Percentiles rank a stretch among this genome's conserved stretches.
These are phyloP conservation scores for Neotoma lepida DNA, from an alignment of 2,113 vertebrate genomes.

Conservation along the genomic window DNA sequence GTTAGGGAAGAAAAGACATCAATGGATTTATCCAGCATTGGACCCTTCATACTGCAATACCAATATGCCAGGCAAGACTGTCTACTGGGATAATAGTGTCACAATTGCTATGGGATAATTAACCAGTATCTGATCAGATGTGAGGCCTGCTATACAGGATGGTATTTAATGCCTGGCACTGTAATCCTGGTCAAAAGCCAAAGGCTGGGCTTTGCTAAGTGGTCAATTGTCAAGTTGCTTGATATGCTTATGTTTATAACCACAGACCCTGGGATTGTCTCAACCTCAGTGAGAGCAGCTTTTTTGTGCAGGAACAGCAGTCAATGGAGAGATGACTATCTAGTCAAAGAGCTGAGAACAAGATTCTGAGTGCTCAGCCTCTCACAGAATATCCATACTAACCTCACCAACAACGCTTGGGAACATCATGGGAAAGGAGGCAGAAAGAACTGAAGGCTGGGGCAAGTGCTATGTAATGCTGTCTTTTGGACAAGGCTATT, in stretches of 20 bases:
- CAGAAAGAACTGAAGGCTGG: background rate
- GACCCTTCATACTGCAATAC: background rate
- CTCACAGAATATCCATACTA: background rate
- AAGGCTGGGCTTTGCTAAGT: background rate
- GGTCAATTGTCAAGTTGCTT: background rate
- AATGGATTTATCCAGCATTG: background rate
- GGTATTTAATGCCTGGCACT: background rate
- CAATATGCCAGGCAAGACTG: background rate
- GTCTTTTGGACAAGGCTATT: background rate
- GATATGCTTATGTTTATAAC: background rate
- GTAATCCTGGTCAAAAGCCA: background rate
- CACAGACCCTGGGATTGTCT: background rate
- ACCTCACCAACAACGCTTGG: background rate
- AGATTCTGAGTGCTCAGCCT: background rate
- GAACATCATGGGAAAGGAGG: background rate
- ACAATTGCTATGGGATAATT: no score
- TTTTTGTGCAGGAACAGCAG: background rate
- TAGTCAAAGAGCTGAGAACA: background rate
- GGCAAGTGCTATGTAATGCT: background rate
- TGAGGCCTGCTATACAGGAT: background rate
- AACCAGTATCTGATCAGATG: no score
- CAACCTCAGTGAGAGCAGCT: background rate
- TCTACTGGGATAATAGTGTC: no score
- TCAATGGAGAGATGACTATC: background rate
- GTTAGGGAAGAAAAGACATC: background rate